Base-by-base conservation (phyloP, 30 jellyfish, hydroid and myxozoan species). In the Aurelia sp. region DNA sequence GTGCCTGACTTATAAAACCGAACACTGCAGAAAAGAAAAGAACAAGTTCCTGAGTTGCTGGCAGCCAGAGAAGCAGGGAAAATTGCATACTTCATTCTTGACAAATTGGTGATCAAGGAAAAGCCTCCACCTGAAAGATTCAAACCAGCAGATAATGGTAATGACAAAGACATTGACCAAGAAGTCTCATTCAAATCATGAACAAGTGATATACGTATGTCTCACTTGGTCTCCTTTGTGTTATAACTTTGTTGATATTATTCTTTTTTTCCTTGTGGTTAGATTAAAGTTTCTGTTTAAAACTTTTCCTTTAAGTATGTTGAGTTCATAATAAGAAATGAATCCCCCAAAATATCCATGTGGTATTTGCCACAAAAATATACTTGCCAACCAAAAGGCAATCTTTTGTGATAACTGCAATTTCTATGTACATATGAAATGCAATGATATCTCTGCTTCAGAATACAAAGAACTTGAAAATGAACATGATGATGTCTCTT, bases 21-120 rank as follows among this genome's bases (percentile, higher is more conserved):
- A 52, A 79, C 90, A 79, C 63, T 79, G 70, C 61, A 60, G 6
- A 61, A 63, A 27, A 63, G 81, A 30, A 31, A 63, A 60, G 55
- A 47, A 19, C 77, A 12, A 47, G 80, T 79, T 24, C 90, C 90
- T 41, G 47, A 16, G 48, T 35, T 79, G 66, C 63, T 53, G 33
- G 88, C 63, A 11, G 90, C 90, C 27, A 79, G 90, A 65, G 48
- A 24, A 63, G 70, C 40, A 13, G 90, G 90, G 38, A 79, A 79
- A 33, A 27, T 60, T 61, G 81, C 80, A 17, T 79, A 27, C 70
- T 79, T 79, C 47, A 58, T 79, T n/a, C 72, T 79, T 55, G 90
- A 63, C 67, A 61, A 63, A 35, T 80, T 79, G 19, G 71, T 79
- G 21, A 65, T 64, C 35, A 79, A 79, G 40, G 70, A 50, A 41